These are phyloP conservation scores for Tipula confusa DNA, from an alignment of 2,888 invertebrate genomes.

Conservation along the genomic window DNA sequence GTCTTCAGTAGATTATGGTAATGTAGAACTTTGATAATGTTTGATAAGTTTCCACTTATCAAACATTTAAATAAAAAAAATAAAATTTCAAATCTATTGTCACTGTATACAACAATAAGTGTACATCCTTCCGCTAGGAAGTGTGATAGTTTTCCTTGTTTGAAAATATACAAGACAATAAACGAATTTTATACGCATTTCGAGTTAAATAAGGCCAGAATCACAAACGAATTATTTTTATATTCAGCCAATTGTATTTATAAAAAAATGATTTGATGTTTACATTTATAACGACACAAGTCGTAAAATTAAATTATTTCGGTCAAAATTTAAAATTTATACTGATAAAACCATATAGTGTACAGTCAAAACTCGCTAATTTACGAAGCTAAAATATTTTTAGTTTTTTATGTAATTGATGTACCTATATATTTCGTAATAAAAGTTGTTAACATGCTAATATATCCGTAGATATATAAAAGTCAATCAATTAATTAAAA, in stretches of 20 bases:
- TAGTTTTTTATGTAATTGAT: background rate
- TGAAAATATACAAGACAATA: background rate
- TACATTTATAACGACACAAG: background rate
- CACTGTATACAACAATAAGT: too few relatives aligned
- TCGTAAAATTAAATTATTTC: background rate
- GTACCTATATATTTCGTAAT: too few relatives aligned
- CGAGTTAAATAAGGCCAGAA: background rate
- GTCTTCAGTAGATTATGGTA: too few relatives aligned
- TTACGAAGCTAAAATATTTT: background rate
- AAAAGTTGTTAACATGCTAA: background rate
- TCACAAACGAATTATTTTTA: background rate
- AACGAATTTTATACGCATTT: background rate
- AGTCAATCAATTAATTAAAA: background rate
- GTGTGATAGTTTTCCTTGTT: background rate
- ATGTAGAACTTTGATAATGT: too few relatives aligned
- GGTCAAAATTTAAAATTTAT: background rate
- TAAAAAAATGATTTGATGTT: background rate
- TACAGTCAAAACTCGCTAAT: background rate
- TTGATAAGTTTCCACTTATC: too few relatives aligned
- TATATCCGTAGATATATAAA: background rate
- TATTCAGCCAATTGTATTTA: background rate
- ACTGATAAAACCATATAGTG: background rate
- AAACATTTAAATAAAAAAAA: too few relatives aligned
- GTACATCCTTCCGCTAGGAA: background rate
- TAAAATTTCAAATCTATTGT: too few relatives aligned